phyloP scores from a whole-genome alignment of 2,888 invertebrate species.

The Drosophila neotestacea region DNA sequence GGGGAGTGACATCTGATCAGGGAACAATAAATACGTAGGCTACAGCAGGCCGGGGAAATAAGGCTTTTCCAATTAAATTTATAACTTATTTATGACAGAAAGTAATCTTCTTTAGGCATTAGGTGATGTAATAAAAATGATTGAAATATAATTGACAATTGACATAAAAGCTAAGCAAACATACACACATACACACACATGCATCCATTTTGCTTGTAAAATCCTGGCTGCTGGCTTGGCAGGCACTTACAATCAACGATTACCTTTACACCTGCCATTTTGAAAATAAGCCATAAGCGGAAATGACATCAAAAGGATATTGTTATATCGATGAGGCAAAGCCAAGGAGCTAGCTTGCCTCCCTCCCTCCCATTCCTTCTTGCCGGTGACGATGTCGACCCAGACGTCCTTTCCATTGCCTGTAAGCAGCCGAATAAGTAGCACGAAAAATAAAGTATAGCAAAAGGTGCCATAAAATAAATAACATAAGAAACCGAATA shows the following conservation, averaged over 20 bases:
- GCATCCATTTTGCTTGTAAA: slow-evolving; percentile 57
- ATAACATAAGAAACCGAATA: slow-evolving; percentile 78
- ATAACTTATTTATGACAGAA: slow-evolving; percentile 69
- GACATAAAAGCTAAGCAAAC: slow-evolving; percentile 74
- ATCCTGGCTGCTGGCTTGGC: slow-evolving; percentile 63
- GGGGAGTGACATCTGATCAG: slow-evolving; percentile 4
- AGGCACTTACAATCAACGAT: slow-evolving; percentile 80
- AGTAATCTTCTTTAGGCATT: slow-evolving; percentile 78
- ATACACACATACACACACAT: slow-evolving; percentile 31
- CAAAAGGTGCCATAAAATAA: slow-evolving; percentile 80
- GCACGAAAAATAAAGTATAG: slow-evolving; percentile 74
- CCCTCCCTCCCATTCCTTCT: not conserved
- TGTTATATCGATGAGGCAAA: slow-evolving; percentile 76
- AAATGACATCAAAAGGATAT: slow-evolving; percentile 80
- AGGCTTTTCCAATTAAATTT: slow-evolving; percentile 79
- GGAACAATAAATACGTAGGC: slow-evolving; percentile 22
- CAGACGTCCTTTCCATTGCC: slow-evolving; percentile 8
- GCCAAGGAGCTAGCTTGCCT: slow-evolving; percentile 24
- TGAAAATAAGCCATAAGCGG: slow-evolving; percentile 81
- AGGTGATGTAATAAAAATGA: slow-evolving; percentile 78
- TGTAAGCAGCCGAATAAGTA: slow-evolving; percentile 54
- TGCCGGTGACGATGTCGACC: slow-evolving; percentile 4
- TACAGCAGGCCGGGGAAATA: slow-evolving; percentile 14
- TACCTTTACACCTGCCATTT: slow-evolving; percentile 80
- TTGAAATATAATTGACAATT: slow-evolving; percentile 81